Percentiles rank a stretch among this genome's conserved stretches.
phyloP scores from a whole-genome alignment of 2,797 vertebrate genomes.

The Sarcoramphus papa region DNA sequence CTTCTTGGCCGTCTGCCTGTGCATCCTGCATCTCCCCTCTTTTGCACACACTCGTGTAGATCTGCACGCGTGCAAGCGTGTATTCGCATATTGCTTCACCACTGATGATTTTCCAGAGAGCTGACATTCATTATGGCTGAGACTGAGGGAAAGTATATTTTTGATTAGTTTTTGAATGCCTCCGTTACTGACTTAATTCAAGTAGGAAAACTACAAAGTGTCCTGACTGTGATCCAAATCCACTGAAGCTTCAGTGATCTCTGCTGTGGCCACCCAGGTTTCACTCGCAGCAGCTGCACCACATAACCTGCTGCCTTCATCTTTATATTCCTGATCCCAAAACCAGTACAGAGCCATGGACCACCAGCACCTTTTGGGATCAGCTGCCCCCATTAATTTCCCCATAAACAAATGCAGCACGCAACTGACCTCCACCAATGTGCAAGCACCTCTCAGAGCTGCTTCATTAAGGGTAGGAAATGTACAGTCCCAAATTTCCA shows the following conservation, averaged over 20 bases:
- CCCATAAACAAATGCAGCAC: background rate
- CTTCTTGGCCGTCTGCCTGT: accelerated
- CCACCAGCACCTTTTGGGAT: background rate
- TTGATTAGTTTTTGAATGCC: background rate
- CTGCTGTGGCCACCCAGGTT: background rate
- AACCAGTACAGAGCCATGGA: background rate
- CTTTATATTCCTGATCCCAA: background rate
- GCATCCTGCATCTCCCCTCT: background rate
- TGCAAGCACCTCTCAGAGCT: background rate
- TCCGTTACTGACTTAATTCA: background rate
- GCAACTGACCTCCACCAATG: background rate
- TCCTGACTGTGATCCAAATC: background rate
- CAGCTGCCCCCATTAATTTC: background rate
- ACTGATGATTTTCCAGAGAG: background rate
- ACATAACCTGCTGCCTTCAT: background rate
- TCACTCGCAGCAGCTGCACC: background rate
- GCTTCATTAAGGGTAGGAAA: background rate
- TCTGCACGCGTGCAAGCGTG: background rate
- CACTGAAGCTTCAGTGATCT: background rate
- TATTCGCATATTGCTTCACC: background rate
- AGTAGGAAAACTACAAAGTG: background rate
- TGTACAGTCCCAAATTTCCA: background rate
- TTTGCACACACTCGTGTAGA: accelerated
- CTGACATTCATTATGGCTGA: accelerated
- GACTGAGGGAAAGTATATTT: background rate